A percentile compares a stretch with the other conserved stretches of the same genome.
These are phyloP conservation scores for Apistogramma diplotaenia DNA, from an alignment of 2,113 vertebrate species.

Conservation along the genomic window DNA sequence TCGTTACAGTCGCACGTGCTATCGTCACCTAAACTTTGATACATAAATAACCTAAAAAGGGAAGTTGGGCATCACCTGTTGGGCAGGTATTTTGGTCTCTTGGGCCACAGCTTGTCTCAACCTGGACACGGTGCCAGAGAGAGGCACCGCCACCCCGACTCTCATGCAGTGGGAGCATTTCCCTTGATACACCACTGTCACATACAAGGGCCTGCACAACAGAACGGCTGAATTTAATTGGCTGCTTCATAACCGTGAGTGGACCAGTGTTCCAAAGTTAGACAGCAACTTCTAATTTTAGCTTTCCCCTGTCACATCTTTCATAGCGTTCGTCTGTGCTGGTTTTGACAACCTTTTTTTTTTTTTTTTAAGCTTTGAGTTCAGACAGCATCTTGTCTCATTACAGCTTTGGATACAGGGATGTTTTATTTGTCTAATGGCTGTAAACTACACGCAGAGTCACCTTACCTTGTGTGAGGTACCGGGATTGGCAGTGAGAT, in stretches of 20 bases:
- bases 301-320: slow-evolving; percentile 34
- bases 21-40: neutral
- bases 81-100: slow-evolving; percentile 94
- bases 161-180: slow-evolving; percentile 98
- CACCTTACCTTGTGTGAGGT: slow-evolving; percentile 90
- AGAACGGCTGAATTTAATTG: slow-evolving; percentile 7
- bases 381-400: slow-evolving; percentile 10
- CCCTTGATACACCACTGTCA: slow-evolving; percentile 97
- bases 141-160: slow-evolving; percentile 91
- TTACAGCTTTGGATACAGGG: neutral
- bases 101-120: slow-evolving; percentile 90
- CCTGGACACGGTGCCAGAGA: slow-evolving; percentile 88
- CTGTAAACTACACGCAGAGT: neutral
- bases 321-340: neutral
- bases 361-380: neutral
- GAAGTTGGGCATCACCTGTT: slow-evolving; percentile 81
- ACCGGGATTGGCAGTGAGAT: slow-evolving; percentile 97
- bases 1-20: neutral
- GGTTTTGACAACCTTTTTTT: neutral
- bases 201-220: slow-evolving; percentile 85
- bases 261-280: slow-evolving; percentile 28
- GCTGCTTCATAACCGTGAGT: slow-evolving; percentile 16
- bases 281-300: slow-evolving; percentile 54
- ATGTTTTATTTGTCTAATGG: neutral
- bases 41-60: neutral